phyloP scores from a whole-genome alignment of 1,140 invertebrate species.

The Meloidogyne floridensis region DNA sequence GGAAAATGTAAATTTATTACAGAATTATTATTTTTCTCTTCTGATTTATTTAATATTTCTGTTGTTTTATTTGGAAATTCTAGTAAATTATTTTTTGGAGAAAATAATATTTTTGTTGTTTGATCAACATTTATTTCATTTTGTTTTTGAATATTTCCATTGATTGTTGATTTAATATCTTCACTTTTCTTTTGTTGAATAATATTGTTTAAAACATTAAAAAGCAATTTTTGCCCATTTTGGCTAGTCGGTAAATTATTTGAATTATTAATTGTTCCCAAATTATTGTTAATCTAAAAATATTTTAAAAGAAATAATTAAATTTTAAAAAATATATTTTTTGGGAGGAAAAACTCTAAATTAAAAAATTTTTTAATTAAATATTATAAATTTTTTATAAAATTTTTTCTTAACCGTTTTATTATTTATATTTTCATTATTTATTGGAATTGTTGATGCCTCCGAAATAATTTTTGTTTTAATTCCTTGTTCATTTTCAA shows the following conservation, averaged over 20 bases:
- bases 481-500: background rate
- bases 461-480: background rate
- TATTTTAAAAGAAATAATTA: too few relatives aligned
- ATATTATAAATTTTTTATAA: background rate
- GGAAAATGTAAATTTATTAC: background rate
- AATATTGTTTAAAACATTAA: background rate
- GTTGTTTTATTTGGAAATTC: background rate
- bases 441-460: background rate
- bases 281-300: too few relatives aligned
- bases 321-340: too few relatives aligned
- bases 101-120: background rate
- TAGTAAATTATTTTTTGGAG: background rate
- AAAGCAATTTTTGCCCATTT: background rate
- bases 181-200: background rate
- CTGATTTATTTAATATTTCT: background rate
- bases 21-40: background rate
- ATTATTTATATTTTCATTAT: background rate
- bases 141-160: background rate
- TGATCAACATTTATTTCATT: background rate
- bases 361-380: too few relatives aligned
- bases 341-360: too few relatives aligned
- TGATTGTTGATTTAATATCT: background rate
- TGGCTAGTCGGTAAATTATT: background rate
- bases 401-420: background rate
- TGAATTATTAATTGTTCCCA: background rate